These are phyloP conservation scores for Helarctos malayanus DNA, from an alignment of 2,797 vertebrate species.

Conservation along the genomic window DNA sequence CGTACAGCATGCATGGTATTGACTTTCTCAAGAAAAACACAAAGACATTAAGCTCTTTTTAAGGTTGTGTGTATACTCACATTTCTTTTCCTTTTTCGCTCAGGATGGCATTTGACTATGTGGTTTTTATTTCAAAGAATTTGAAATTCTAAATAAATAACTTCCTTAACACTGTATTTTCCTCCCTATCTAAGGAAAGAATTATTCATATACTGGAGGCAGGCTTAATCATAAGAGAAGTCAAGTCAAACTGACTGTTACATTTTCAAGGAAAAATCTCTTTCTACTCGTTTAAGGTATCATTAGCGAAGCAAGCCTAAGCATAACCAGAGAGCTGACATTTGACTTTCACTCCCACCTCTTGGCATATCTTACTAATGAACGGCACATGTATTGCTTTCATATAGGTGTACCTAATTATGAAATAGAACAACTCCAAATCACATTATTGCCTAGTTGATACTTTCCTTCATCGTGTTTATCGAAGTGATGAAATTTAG, in stretches of 20 bases:
- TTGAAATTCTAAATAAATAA: slow-evolving; percentile 60
- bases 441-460: background rate
- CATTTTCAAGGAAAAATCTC: background rate
- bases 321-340: background rate
- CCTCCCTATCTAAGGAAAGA: slow-evolving; percentile 34
- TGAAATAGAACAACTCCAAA: background rate
- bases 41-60: background rate
- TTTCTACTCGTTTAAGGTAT: background rate
- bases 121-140: slow-evolving; percentile 61
- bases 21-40: background rate
- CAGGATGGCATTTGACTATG: background rate
- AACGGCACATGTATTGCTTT: background rate
- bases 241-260: background rate
- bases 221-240: background rate
- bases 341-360: background rate
- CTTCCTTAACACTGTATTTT: background rate
- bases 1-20: background rate
- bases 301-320: background rate
- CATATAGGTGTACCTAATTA: too few species aligned
- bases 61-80: background rate
- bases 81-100: slow-evolving; percentile 61
- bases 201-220: slow-evolving; percentile 35
- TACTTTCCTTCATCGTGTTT: too few species aligned
- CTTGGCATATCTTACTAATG: background rate
- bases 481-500: background rate